Conservation (phyloP, 2,888 invertebrate genomes). For the Drosophila atripex region DNA sequence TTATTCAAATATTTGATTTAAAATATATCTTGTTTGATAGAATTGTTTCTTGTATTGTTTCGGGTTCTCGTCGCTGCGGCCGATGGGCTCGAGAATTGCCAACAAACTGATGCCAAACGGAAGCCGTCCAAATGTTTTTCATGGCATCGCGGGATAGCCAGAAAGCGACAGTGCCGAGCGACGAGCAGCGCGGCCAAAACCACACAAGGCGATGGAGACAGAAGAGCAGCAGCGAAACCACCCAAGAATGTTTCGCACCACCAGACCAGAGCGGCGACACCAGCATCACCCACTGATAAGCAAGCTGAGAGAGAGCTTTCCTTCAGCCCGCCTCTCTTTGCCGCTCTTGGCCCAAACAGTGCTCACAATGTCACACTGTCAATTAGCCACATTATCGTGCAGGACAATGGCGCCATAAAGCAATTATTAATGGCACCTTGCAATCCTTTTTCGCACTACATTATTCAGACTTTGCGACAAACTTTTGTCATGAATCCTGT, state of each 20-base stretch:
- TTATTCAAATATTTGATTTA: background rate
- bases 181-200: constrained; percentile 26
- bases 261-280: too few species aligned
- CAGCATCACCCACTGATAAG: constrained; percentile 46
- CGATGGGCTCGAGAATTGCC: constrained; percentile 79
- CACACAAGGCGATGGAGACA: constrained; percentile 30
- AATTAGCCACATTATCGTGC: constrained; percentile 36
- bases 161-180: constrained; percentile 16
- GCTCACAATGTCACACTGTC: constrained; percentile 4
- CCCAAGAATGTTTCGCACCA: constrained; percentile 27
- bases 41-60: constrained; percentile 7
- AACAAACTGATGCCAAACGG: constrained; percentile 81
- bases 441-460: constrained; percentile 26
- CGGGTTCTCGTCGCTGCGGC: constrained; percentile 59
- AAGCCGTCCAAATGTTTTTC: constrained; percentile 75
- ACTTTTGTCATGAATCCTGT: constrained; percentile 10
- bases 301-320: constrained; percentile 21
- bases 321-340: background rate
- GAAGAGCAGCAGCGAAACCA: constrained; percentile 17
- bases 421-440: constrained; percentile 43
- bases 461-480: constrained; percentile 22
- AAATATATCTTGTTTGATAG: background rate
- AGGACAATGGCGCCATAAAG: constrained; percentile 35
- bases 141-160: constrained; percentile 54
- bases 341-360: background rate